These are phyloP conservation scores for Tympanoctomys barrerae DNA, from an alignment of 2,797 vertebrate species.

Conservation along the genomic window DNA sequence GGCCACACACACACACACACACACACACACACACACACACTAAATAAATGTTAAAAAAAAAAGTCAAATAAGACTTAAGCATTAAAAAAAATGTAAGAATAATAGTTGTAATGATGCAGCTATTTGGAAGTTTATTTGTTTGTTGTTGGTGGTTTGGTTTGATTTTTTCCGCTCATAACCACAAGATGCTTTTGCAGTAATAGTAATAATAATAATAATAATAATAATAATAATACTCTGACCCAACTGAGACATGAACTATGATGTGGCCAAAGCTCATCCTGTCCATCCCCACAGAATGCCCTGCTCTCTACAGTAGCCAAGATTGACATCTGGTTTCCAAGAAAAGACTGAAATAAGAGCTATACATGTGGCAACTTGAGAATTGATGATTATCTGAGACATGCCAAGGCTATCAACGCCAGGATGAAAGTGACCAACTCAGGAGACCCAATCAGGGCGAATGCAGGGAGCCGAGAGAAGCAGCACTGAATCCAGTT, in stretches of 20 bases:
- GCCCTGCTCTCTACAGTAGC: not conserved
- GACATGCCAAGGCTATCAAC: not conserved
- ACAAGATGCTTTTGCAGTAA: conserved; percentile 15
- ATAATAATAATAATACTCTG: conserved; percentile 36
- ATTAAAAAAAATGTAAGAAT: not conserved
- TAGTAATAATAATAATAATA: not conserved
- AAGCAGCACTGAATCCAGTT: not conserved
- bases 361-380: not conserved
- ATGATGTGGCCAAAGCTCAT: not conserved
- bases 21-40: too few species aligned
- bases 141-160: conserved; percentile 38
- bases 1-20: too few species aligned
- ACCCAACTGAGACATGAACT: not conserved
- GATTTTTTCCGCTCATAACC: conserved; percentile 36
- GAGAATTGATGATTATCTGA: not conserved
- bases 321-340: not conserved
- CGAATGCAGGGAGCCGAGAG: too few species aligned
- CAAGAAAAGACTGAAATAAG: not conserved
- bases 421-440: not conserved
- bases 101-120: not conserved
- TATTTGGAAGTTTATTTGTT: conserved; percentile 8
- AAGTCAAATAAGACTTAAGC: too few species aligned
- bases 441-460: not conserved
- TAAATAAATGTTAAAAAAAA: too few species aligned
- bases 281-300: not conserved